Conservation (phyloP, 2,797 vertebrate genomes). For the Silurus lanzhouensis region DNA sequence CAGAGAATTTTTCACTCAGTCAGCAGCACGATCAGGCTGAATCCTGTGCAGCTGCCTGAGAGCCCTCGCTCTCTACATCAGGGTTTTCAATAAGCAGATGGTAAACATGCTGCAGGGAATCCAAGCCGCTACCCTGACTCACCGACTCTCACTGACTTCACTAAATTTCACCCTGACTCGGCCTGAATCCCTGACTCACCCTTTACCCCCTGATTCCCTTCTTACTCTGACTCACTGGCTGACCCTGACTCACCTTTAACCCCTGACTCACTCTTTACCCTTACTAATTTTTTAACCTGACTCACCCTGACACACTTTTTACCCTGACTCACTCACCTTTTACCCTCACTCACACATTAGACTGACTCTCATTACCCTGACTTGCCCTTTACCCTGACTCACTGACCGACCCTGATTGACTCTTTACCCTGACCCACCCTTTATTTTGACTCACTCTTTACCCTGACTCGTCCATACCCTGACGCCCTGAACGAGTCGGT, state of each 20-base stretch:
- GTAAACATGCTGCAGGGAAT: constrained; percentile 1
- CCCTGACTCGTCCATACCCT: neutral
- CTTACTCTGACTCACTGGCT: rapidly evolving
- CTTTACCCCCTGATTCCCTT: neutral
- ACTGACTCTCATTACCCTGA: neutral
- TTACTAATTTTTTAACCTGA: neutral
- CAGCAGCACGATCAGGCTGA: constrained; percentile 36
- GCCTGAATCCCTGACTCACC: neutral
- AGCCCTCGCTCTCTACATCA: neutral
- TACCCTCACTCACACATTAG: neutral
- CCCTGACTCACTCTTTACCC: neutral
- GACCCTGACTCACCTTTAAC: neutral
- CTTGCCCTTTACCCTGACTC: neutral
- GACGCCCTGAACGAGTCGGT: neutral
- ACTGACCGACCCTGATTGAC: neutral
- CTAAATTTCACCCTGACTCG: too few relatives aligned
- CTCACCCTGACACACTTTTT: neutral
- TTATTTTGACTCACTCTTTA: neutral
- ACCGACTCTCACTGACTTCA: neutral
- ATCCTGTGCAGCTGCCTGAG: constrained; percentile 15
- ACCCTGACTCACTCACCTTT: neutral
- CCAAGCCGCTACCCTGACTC: neutral
- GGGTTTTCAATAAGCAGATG: constrained; percentile 29
- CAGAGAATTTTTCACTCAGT: constrained; percentile 33
- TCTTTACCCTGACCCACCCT: neutral